Evolutionary conservation across 2,797 vertebrate species (phyloP).

Genomic region (Paguma larvata): DNA sequence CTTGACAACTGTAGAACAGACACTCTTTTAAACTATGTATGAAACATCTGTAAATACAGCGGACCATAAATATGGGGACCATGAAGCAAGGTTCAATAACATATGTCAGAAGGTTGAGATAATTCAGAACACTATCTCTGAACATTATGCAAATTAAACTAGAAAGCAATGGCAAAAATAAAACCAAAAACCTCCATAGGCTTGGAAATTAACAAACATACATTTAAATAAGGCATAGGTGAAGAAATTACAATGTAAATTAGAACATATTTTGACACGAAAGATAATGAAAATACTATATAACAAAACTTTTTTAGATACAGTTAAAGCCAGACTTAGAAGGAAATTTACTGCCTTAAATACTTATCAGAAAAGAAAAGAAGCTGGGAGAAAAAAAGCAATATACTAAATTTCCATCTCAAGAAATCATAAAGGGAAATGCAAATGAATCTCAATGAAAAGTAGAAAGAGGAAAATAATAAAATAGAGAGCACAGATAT

Average conservation of each 20-base stretch:
- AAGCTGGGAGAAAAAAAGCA: not conserved
- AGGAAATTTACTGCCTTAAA: not conserved
- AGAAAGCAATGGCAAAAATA: constrained; percentile 10
- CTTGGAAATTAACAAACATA: not conserved
- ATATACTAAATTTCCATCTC: not conserved
- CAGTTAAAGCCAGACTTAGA: constrained; percentile 16
- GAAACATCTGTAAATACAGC: constrained; percentile 17
- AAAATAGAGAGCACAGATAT: not conserved
- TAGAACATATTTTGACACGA: not conserved
- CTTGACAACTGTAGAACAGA: not conserved
- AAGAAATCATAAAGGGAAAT: constrained; percentile 28
- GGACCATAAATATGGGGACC: not conserved
- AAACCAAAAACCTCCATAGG: not conserved
- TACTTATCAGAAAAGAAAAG: not conserved
- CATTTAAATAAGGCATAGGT: not conserved
- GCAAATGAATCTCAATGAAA: not conserved
- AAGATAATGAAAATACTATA: constrained; percentile 30
- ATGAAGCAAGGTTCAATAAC: constrained; percentile 1
- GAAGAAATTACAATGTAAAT: not conserved
- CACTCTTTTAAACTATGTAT: not conserved
- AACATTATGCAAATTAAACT: not conserved
- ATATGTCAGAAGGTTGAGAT: not conserved
- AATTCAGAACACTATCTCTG: not conserved
- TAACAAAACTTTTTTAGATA: not conserved
- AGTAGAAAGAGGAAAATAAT: not conserved